Percentiles rank a stretch among this genome's conserved stretches.
Evolutionary conservation across 2,888 invertebrate species (phyloP).

Genomic region (Oligia fasciuncula): DNA sequence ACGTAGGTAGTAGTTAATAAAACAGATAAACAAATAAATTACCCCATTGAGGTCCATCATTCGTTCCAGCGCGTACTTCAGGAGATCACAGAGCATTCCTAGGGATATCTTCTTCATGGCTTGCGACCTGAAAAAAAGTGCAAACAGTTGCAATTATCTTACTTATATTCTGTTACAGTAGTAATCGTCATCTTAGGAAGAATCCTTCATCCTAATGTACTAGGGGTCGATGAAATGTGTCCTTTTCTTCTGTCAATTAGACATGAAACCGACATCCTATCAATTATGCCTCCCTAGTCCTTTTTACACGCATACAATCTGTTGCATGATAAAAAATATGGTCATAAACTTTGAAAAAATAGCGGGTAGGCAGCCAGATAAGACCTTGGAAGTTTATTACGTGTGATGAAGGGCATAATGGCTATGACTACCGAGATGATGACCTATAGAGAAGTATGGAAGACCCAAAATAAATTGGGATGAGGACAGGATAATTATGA

Average conservation of each 20-base stretch:
- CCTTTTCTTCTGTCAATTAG: background rate
- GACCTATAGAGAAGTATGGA: background rate
- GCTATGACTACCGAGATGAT: background rate
- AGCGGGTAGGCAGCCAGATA: background rate
- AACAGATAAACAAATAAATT: constrained; percentile 78
- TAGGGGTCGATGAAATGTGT: background rate
- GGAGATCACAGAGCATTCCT: constrained; percentile 93
- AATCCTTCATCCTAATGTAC: background rate
- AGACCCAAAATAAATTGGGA: background rate
- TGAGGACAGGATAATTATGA: background rate
- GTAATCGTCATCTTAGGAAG: background rate
- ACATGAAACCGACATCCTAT: background rate
- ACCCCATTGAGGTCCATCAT: constrained; percentile 96
- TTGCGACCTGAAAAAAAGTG: constrained; percentile 88
- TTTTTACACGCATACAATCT: background rate
- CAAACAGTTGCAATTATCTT: constrained; percentile 22
- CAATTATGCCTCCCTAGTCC: constrained; percentile 3
- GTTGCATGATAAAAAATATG: background rate
- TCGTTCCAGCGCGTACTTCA: constrained; percentile 94
- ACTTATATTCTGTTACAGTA: background rate
- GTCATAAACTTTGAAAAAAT: background rate
- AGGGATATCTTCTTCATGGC: constrained; percentile 93
- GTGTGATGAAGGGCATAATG: background rate
- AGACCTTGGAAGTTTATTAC: background rate
- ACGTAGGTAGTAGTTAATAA: constrained; percentile 20